phyloP scores from a whole-genome alignment of 2,113 vertebrate genomes.

The Tympanuchus pallidicinctus region DNA sequence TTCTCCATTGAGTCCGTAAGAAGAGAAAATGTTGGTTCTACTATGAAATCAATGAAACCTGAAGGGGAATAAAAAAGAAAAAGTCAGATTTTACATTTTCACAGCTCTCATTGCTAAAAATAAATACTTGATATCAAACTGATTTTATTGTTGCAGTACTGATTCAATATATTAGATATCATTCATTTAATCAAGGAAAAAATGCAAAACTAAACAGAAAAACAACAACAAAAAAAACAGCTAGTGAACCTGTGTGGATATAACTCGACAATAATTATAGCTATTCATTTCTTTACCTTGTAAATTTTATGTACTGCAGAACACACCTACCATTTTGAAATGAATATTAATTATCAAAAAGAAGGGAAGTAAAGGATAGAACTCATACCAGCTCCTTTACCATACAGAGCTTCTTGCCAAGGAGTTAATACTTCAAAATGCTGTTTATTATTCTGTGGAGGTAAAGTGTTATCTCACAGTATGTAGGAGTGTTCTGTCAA shows the following conservation, averaged over 20 bases:
- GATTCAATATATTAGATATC: not conserved
- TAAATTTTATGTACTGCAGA: not conserved
- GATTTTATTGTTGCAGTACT: not conserved
- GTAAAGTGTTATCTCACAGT: constrained; percentile 65
- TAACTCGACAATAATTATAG: not conserved
- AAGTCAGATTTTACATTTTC: not conserved
- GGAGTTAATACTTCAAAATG: constrained; percentile 69
- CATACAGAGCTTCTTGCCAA: not conserved
- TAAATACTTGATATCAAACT: not conserved
- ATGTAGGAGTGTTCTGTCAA: constrained; percentile 72
- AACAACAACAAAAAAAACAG: not conserved
- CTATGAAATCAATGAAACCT: constrained; percentile 98
- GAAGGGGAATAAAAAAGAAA: constrained; percentile 6
- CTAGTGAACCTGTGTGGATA: not conserved
- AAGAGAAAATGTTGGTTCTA: constrained; percentile 96
- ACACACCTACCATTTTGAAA: not conserved
- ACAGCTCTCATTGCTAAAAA: not conserved
- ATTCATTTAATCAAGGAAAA: not conserved
- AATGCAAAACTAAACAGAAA: not conserved
- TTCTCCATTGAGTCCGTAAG: constrained; percentile 96
- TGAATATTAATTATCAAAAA: not conserved
- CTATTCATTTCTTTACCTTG: not conserved
- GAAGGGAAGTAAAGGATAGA: constrained; percentile 9
- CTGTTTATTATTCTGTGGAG: constrained; percentile 73
- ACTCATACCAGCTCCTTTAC: constrained; percentile 27